Conservation (phyloP, 1,140 invertebrate genomes). For the Elymnias hypermnestra region DNA sequence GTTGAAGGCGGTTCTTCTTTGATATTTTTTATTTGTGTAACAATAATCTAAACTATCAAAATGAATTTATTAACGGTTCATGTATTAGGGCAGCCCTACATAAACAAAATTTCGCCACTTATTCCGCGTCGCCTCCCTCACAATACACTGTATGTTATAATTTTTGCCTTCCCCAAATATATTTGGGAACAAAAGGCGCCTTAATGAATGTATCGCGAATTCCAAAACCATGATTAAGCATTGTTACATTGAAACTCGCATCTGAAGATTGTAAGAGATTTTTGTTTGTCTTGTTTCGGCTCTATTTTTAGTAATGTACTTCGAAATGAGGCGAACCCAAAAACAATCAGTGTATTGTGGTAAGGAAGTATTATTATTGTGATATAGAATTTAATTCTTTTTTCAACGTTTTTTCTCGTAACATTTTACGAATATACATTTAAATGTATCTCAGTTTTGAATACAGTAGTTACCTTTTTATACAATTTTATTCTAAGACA, state of each 20-base stretch:
- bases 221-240: constrained; percentile 68
- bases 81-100: too few relatives aligned
- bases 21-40: too few relatives aligned
- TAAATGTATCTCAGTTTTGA: too few relatives aligned
- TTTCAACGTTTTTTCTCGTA: neutral
- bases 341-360: constrained; percentile 9
- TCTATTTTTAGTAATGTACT: constrained; percentile 21
- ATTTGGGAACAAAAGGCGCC: constrained; percentile 64
- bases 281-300: constrained; percentile 33
- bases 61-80: too few relatives aligned
- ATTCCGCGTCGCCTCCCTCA: constrained; percentile 53
- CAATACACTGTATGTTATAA: constrained; percentile 70
- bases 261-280: constrained; percentile 28
- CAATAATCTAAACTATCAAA: too few relatives aligned
- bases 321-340: constrained; percentile 12
- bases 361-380: neutral
- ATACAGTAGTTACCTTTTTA: too few relatives aligned
- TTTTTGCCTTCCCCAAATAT: constrained; percentile 72
- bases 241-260: constrained; percentile 48
- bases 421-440: too few relatives aligned
- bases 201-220: constrained; percentile 70
- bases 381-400: neutral
- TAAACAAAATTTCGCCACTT: constrained; percentile 46
- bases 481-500: too few relatives aligned
- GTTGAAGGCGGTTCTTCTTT: too few relatives aligned